Conservation (phyloP, 2,113 vertebrate genomes). For the Elgaria multicarinata region DNA sequence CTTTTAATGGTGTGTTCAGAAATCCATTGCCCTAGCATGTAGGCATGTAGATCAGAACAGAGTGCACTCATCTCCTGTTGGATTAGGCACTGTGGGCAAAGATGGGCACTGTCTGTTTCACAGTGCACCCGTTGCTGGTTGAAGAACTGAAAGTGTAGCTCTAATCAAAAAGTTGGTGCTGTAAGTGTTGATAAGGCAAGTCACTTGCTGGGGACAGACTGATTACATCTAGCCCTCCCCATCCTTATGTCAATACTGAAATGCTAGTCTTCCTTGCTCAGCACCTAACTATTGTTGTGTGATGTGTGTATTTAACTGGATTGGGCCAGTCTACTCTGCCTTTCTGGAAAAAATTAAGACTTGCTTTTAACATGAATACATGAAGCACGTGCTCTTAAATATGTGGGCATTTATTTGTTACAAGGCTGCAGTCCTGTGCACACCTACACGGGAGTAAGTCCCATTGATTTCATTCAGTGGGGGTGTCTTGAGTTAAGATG, state of each 20-base stretch:
- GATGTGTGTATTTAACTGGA: background rate
- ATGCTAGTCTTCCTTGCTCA: background rate
- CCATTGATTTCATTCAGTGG: background rate
- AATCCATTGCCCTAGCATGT: conserved; percentile 58
- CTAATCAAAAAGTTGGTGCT: background rate
- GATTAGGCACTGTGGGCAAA: background rate
- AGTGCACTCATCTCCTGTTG: background rate
- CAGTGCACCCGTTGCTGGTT: background rate
- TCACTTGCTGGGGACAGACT: background rate
- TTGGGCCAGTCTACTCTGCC: conserved; percentile 10
- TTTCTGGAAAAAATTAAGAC: background rate
- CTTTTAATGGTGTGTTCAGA: conserved; percentile 29
- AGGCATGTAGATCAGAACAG: background rate
- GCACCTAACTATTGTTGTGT: background rate
- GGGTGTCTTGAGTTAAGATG: background rate
- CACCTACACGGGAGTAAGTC: background rate
- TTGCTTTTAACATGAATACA: conserved; percentile 23
- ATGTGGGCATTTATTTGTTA: background rate
- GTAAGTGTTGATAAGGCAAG: background rate
- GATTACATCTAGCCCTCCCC: background rate
- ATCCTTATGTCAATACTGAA: background rate
- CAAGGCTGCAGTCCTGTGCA: background rate
- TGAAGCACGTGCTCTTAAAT: background rate
- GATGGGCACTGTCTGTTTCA: background rate
- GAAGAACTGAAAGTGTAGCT: background rate